Percentiles rank a stretch among this genome's conserved stretches.
Evolutionary conservation across 2,113 vertebrate genomes (phyloP).

Genomic region (Phasianus colchicus): DNA sequence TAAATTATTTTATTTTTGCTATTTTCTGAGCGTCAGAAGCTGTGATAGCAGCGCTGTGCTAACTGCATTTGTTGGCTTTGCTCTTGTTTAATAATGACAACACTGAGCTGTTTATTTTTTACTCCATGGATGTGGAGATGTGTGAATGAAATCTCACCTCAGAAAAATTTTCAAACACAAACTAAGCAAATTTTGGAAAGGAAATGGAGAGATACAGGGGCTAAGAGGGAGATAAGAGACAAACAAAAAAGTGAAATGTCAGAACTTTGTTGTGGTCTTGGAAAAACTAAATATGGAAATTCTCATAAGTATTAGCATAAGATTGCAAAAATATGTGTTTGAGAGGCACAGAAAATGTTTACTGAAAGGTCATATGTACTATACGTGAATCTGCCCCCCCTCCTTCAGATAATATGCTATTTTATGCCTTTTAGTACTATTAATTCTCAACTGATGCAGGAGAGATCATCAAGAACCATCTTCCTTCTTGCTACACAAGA

Average conservation of each 20-base stretch:
- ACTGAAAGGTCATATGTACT: not conserved
- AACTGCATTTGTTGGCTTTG: not conserved
- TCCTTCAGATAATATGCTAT: not conserved
- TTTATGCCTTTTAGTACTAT: not conserved
- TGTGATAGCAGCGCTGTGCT: not conserved
- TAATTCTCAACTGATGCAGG: not conserved
- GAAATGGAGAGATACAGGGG: not conserved
- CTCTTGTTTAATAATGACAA: not conserved
- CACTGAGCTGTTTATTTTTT: not conserved
- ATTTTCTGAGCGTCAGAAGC: not conserved
- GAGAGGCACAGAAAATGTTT: not conserved
- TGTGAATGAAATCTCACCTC: not conserved
- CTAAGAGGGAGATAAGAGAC: not conserved
- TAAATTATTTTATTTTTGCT: too few species aligned
- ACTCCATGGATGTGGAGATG: not conserved
- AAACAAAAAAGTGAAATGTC: not conserved
- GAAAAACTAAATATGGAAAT: not conserved
- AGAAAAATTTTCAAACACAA: conserved; percentile 3
- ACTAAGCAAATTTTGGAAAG: not conserved
- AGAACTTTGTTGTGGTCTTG: not conserved
- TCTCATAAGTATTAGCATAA: not conserved
- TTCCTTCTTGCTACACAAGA: not conserved
- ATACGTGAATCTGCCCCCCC: not conserved
- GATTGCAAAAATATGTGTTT: not conserved
- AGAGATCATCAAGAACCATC: not conserved